Evolutionary conservation across 2,797 vertebrate genomes (phyloP), one percentile per base, ranked within the genome.

Genomic region (Cynopterus sphinx): DNA sequence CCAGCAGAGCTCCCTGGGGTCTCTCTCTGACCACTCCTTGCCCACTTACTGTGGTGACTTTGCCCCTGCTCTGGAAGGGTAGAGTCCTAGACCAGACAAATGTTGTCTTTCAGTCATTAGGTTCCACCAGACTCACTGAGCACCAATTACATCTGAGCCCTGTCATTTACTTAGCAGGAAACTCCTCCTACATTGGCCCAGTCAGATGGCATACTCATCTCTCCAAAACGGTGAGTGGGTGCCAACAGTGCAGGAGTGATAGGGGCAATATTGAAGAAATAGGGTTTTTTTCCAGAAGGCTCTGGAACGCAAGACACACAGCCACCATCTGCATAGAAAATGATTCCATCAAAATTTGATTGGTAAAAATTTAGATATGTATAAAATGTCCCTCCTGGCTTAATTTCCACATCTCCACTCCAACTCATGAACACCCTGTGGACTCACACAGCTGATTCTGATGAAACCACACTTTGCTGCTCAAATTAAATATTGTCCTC

Each of bases 231-330:
- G 36, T 83, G 31, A 19, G 36, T 83, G 31, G 0, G 0, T 39
- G 11, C 0, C 2, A 43, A 11, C 24, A n/a, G 4, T 6, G 19
- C 2, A 73, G 26, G 0, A 5, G 31, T 5, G 17, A 10, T 39
- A 5, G 15, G 15, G 10, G 10, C 8, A 41, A 12, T 63, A 28
- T 70, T 68, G 9, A 63, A 43, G 21, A 22, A 6, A 41, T 12
- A 43, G 63, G 16, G 0, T 0, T 0, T 51, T 70, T 39, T 31
- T 70, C 77, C 46, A 1, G 17, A 73, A 57, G 57, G 6, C 55
- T 70, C 31, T 31, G 61, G 55, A 88, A 83, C 53, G 7, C 13
- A 33, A 63, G 31, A 13, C 68, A 70, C 28, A 43, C 15, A 17
- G 26, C 70, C 22, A 53, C 13, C 33, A 19, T 59, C n/a, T 57